Conservation (phyloP, 2,113 vertebrate genomes). For the Albula glossodonta region DNA sequence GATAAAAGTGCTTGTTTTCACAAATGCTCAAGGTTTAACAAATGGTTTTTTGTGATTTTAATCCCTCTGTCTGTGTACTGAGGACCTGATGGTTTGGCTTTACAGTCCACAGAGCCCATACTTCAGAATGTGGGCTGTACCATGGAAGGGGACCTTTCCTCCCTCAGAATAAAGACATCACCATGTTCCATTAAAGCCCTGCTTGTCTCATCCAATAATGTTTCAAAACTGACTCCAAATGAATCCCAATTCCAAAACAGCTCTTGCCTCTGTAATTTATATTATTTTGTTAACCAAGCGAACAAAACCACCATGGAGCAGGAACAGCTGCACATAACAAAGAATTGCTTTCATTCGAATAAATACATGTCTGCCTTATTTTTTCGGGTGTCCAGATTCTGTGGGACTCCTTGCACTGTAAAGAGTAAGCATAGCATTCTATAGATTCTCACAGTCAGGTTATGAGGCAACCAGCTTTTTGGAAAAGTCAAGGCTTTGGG, state of each 20-base stretch:
- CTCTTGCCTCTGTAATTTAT: constrained; percentile 5
- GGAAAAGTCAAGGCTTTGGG: not conserved
- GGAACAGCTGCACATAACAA: not conserved
- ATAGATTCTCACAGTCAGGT: not conserved
- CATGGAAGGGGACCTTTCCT: not conserved
- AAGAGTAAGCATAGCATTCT: not conserved
- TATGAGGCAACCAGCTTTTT: not conserved
- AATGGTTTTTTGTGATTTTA: not conserved
- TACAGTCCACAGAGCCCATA: not conserved
- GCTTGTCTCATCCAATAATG: constrained; percentile 12
- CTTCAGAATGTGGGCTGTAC: not conserved
- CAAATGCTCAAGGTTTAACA: too few species aligned
- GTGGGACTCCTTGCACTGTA: not conserved
- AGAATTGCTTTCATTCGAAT: not conserved
- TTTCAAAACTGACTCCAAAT: not conserved
- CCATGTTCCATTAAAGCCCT: not conserved
- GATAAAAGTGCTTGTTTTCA: too few species aligned
- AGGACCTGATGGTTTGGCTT: not conserved
- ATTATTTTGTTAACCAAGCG: constrained; percentile 13
- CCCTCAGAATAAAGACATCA: constrained; percentile 4
- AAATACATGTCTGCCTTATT: not conserved
- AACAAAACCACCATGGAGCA: not conserved
- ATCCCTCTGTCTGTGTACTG: not conserved
- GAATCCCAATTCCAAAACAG: not conserved
- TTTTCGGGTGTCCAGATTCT: not conserved